Percentiles rank a stretch among this genome's conserved stretches.
Conservation (phyloP, 2,797 vertebrate species). For the Simalia tracyae region DNA sequence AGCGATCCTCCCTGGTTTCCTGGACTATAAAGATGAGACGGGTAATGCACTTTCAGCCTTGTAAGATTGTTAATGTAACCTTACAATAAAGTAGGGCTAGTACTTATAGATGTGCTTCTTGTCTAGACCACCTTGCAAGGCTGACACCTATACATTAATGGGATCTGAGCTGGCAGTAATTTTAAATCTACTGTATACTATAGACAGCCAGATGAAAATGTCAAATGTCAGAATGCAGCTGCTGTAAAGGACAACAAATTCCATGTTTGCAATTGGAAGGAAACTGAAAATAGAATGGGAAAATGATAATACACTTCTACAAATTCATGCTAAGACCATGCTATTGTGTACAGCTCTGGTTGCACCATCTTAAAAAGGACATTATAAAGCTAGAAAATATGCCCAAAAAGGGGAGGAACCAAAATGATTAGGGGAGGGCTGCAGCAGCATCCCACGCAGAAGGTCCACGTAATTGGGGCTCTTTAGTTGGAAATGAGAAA, state of each 20-base stretch:
- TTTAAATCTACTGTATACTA: not conserved
- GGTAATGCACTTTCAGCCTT: not conserved
- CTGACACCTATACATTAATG: not conserved
- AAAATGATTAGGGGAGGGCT: not conserved
- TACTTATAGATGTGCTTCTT: not conserved
- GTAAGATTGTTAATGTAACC: not conserved
- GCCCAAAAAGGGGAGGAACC: not conserved
- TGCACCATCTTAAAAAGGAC: not conserved
- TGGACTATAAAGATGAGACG: not conserved
- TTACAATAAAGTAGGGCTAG: not conserved
- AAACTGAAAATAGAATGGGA: not conserved
- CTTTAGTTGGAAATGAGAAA: not conserved
- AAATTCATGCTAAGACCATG: not conserved
- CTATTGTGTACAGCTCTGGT: not conserved
- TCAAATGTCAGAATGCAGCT: not conserved
- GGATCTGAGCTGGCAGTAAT: not conserved
- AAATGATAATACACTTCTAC: not conserved
- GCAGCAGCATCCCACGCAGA: not conserved
- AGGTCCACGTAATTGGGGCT: not conserved
- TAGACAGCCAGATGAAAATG: not conserved
- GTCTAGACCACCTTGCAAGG: not conserved
- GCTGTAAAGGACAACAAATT: not conserved
- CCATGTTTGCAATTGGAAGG: not conserved
- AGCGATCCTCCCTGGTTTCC: not conserved
- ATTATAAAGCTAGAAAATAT: not conserved